These are phyloP conservation scores for Amiota communis DNA, from an alignment of 2,888 invertebrate species.

Conservation along the genomic window DNA sequence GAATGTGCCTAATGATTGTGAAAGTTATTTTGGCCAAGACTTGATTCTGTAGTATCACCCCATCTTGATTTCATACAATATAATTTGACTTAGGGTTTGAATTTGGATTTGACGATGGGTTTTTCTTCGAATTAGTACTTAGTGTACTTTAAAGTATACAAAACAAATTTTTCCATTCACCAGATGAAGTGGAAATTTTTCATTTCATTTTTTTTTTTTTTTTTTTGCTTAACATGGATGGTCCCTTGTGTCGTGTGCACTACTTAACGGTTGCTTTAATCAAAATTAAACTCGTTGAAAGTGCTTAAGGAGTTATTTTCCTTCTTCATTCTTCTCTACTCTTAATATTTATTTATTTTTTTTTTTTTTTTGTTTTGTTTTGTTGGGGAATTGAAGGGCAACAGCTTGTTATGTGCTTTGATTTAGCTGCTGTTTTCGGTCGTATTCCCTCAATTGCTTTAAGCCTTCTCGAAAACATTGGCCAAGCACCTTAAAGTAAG, in stretches of 20 bases:
- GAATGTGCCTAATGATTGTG: slow-evolving; percentile 26
- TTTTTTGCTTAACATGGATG: too few relatives aligned
- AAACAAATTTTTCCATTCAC: slow-evolving; percentile 19
- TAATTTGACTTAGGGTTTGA: not conserved
- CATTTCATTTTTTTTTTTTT: too few relatives aligned
- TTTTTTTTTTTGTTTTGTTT: not conserved
- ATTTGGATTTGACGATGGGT: not conserved
- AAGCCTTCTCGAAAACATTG: too few relatives aligned
- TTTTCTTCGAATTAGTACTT: slow-evolving; percentile 20
- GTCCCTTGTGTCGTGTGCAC: not conserved
- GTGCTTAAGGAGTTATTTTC: slow-evolving; percentile 3
- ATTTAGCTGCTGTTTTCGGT: not conserved
- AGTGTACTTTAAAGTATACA: slow-evolving; percentile 18
- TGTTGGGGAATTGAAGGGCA: not conserved
- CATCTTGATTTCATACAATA: too few relatives aligned
- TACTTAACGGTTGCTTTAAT: slow-evolving; percentile 4
- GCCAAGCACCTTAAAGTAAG: slow-evolving; percentile 3
- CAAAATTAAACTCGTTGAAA: slow-evolving; percentile 16
- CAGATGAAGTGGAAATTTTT: slow-evolving; percentile 15
- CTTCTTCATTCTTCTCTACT: not conserved
- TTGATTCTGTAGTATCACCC: not conserved
- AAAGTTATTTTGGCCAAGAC: slow-evolving; percentile 19
- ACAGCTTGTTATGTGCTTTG: not conserved
- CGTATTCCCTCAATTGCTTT: too few relatives aligned
- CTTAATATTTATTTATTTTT: not conserved